Conservation (phyloP, 2,113 vertebrate species). For the Sterna hirundo region DNA sequence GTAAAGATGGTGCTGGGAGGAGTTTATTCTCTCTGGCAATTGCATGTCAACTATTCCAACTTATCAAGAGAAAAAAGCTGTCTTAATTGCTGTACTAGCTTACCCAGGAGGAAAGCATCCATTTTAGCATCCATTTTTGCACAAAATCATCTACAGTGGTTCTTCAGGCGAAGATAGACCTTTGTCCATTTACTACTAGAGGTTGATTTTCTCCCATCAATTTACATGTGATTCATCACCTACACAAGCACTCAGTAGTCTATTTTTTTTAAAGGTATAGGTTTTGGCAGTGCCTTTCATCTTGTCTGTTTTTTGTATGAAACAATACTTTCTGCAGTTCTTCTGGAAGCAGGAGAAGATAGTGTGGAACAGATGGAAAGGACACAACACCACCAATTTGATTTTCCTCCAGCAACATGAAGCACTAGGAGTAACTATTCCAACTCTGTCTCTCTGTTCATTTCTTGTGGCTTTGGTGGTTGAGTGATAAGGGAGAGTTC, state of each 20-base stretch:
- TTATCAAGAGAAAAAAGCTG: conserved; percentile 11
- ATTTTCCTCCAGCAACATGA: background rate
- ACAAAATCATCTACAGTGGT: background rate
- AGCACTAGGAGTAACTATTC: background rate
- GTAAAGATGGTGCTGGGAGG: background rate
- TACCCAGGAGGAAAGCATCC: background rate
- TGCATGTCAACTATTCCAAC: background rate
- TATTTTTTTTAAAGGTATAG: background rate
- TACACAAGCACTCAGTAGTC: background rate
- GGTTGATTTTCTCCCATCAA: background rate
- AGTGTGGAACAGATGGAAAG: background rate
- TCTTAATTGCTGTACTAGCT: background rate
- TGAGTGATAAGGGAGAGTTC: background rate
- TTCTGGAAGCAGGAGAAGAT: background rate
- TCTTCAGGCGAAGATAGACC: background rate
- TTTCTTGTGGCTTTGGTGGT: background rate
- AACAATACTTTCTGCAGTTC: background rate
- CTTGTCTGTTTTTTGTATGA: background rate
- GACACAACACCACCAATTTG: background rate
- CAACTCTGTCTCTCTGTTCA: background rate
- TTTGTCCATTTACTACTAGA: background rate
- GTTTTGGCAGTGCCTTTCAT: background rate
- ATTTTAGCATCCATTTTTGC: background rate
- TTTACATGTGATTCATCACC: background rate
- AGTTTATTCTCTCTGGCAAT: background rate